Evolutionary conservation across 2,888 invertebrate species (phyloP).

Genomic region (Metalampra italica): DNA sequence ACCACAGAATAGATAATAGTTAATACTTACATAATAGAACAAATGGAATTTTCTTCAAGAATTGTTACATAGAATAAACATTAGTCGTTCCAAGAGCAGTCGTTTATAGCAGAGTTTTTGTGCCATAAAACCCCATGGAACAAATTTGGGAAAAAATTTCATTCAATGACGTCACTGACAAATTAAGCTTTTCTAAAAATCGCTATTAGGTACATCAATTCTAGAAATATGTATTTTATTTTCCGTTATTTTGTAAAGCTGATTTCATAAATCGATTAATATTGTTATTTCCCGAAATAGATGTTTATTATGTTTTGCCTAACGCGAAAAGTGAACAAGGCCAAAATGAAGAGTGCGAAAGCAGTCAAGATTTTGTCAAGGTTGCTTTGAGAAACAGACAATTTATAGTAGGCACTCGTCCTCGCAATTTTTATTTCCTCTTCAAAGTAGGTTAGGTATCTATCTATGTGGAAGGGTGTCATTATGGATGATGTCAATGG

Average conservation of each 20-base stretch:
- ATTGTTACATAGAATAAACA: no score
- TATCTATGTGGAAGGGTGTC: neutral
- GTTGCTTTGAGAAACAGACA: neutral
- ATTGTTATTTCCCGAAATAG: neutral
- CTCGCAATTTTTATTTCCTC: neutral
- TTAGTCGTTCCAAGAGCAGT: no score
- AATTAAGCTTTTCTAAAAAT: no score
- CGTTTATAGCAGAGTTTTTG: no score
- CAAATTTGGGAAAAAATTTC: no score
- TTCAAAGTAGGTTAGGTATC: neutral
- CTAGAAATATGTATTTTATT: neutral
- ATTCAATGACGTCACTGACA: no score
- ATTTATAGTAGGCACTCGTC: neutral
- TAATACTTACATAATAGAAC: no score
- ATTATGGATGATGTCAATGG: conserved; percentile 11
- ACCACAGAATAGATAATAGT: no score
- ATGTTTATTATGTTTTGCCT: neutral
- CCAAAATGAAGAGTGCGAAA: neutral
- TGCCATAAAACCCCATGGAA: no score
- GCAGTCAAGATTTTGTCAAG: neutral
- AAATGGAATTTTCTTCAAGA: no score
- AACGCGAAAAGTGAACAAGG: no score
- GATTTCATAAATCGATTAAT: neutral
- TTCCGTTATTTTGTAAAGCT: neutral
- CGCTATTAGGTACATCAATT: no score